Evolutionary conservation across 2,113 vertebrate genomes (phyloP), one percentile per base, ranked within the genome.

Genomic region (Tyrannus savana): DNA sequence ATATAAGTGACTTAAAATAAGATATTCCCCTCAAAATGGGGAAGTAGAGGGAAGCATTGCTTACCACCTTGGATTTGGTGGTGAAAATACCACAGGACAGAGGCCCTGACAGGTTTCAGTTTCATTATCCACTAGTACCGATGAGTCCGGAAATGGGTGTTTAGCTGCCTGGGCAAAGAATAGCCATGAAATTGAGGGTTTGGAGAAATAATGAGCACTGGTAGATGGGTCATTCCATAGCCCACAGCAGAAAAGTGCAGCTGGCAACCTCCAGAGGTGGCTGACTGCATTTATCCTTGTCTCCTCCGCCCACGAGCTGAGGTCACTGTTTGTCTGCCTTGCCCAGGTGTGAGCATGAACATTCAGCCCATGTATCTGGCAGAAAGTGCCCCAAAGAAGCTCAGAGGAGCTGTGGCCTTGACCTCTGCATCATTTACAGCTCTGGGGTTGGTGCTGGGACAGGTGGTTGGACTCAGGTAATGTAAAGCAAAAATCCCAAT

Each of bases 331-430:
- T 90, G 30, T 96, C 50, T 93, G 67, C 55, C 53, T 67, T 93
- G 69, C 96, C 42, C 94, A 99, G 99, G 99, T 74, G 97, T 99
- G 71, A 98, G 99, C 97, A 99, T 99, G 98, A 99, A 98, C n/a
- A 95, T 99, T 42, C 99, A 99, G 94, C 99, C 99, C 85, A 99
- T 99, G 99, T 99, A 99, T 81, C 98, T 99, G 95, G 99, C 98
- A 37, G 99, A 99, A 95, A 99, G 98, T 30, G 98, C 98, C 19
- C 98, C 99, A 30, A 99, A 98, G 97, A 98, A 99, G 84, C 95
- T 99, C 47, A 96, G 99, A 72, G 99, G 99, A 64, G 98, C 98
- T 2, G 95, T 98, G 85, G 97, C 99, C 41, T 88, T 99, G 96
- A 98, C 98, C 12, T 99, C 98, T 13, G 98, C 99, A 55, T 97